A percentile compares a stretch with the other conserved stretches of the same genome.
Conservation (phyloP, 53 echinoderm and acorn worm species). For the Arbacia lixula region DNA sequence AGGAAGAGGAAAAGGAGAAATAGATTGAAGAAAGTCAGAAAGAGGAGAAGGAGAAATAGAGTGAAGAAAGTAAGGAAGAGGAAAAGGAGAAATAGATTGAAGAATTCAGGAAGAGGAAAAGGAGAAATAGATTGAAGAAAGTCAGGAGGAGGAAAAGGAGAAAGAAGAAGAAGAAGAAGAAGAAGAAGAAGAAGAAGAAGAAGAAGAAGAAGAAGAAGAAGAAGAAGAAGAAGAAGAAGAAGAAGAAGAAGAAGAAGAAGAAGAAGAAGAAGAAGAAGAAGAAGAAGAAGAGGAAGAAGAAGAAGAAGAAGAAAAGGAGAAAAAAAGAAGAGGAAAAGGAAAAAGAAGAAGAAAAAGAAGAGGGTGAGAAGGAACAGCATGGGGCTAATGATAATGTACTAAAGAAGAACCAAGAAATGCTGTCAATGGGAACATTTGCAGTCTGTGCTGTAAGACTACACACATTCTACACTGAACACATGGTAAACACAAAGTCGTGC, state of each 20-base stretch:
- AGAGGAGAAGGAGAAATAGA: too few species aligned
- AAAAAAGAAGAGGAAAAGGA: neutral
- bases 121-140: neutral
- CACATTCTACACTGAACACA: too few species aligned
- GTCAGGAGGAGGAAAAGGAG: neutral
- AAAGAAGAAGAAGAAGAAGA: neutral
- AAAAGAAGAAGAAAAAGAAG: neutral
- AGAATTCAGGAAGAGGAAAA: constrained; percentile 19
- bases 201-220: constrained; percentile 4
- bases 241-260: constrained; percentile 10
- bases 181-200: neutral
- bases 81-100: too few species aligned
- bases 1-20: too few species aligned
- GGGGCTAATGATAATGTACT: neutral
- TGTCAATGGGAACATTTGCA: too few species aligned
- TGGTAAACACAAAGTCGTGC: too few species aligned
- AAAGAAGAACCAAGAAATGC: too few species aligned
- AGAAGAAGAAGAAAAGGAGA: neutral
- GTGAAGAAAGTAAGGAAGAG: too few species aligned
- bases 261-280: constrained; percentile 31
- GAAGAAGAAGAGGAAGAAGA: constrained; percentile 38
- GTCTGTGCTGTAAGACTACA: too few species aligned
- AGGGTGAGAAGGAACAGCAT: neutral
- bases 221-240: neutral
- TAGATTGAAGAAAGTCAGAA: too few species aligned